Base-by-base conservation (phyloP, 2,797 vertebrate genomes). In the Lithobates sylvaticus region DNA sequence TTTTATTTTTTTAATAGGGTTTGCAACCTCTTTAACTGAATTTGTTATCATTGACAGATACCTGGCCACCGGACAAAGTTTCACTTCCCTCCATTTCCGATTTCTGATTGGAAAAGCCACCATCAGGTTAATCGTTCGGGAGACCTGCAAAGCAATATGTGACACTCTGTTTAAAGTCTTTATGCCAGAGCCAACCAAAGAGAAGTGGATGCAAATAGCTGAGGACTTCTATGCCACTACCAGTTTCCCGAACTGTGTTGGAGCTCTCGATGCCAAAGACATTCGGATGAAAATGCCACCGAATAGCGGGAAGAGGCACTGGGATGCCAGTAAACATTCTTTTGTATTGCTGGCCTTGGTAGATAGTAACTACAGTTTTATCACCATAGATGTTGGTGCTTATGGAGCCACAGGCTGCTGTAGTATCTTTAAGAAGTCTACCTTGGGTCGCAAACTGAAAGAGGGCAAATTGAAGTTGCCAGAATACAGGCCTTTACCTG, bases 61-160 rank as follows among this genome's bases (percentile, higher is more conserved):
- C 34, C 79, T 81, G 79, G 32, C 79, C 16, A 81, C 79, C 0
- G 79, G 69, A 10, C 69, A 81, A 2, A 81, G 79, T 44, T 81
- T 81, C 21, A 81, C 79, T 3, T 81, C 79, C 36, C 79, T 81
- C 16, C 79, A 81, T 50, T 73, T 81, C 5, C 79, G 69, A 18
- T 81, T 81, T 26, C 69, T 81, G 21, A 81, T 81, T 29, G 79
- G 79, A 18, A 81, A 81, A 73, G 79, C 79, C n/a, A 81, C 79
- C 15, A 81, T 81, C 50, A 18, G 79, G 32, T 29, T 81, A 58
- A 81, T 81, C 39, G 79, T 81, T 6, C 69, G 79, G 7, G 79
- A 81, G 79, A 81, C 79, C 50, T 81, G 79, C 50, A 81, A 58
- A 73, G 79, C 79, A 1, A 81, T 81, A 58, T 81, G 79, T 29